These are phyloP conservation scores for Heliothis virescens DNA, from an alignment of 1,140 invertebrate species.

Conservation along the genomic window DNA sequence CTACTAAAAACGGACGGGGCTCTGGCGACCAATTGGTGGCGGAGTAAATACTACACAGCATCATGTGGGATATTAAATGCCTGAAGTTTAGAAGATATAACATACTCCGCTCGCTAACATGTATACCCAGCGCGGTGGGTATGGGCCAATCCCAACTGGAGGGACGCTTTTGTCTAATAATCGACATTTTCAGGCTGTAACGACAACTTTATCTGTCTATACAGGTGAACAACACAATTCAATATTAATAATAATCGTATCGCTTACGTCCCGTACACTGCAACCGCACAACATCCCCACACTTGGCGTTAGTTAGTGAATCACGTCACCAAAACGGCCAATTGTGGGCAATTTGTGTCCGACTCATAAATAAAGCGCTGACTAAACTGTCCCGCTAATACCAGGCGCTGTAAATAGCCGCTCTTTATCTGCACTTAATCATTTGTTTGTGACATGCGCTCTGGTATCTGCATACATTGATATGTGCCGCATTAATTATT, in stretches of 20 bases:
- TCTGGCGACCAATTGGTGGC: no score
- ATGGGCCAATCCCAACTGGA: no score
- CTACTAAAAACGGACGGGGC: no score
- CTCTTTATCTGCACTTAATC: slow-evolving; percentile 46
- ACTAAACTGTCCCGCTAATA: slow-evolving; percentile 49
- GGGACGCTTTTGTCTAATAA: no score
- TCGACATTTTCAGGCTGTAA: no score
- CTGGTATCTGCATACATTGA: slow-evolving; percentile 4
- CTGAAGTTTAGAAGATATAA: no score
- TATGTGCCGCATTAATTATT: slow-evolving; percentile 1
- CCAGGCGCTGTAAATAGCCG: slow-evolving; percentile 21
- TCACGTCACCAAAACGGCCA: slow-evolving; percentile 55
- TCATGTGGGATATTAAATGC: no score
- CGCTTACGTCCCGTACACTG: background rate
- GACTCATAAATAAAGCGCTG: slow-evolving; percentile 58
- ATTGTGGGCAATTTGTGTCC: slow-evolving; percentile 61
- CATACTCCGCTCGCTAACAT: no score
- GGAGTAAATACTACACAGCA: no score
- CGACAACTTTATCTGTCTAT: no score
- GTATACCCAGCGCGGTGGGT: no score
- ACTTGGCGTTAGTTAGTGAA: slow-evolving; percentile 58
- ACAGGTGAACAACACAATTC: background rate
- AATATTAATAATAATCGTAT: slow-evolving; percentile 33
- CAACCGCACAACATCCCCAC: slow-evolving; percentile 36
- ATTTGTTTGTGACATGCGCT: slow-evolving; percentile 40